Conservation (phyloP, 2,888 invertebrate species). For the Chalcosyrphus nemorum region DNA sequence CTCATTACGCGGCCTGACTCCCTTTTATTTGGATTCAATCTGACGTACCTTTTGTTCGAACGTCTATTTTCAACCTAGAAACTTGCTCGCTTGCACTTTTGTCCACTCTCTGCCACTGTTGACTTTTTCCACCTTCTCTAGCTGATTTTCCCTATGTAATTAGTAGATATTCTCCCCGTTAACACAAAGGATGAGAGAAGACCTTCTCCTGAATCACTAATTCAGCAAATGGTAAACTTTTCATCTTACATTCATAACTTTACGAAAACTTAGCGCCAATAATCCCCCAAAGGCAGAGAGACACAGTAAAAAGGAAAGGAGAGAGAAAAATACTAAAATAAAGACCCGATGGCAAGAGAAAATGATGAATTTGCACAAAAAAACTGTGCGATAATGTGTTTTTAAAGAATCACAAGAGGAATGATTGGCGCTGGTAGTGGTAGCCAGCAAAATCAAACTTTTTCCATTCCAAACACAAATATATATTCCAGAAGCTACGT, state of each 20-base stretch:
- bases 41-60: too few relatives aligned
- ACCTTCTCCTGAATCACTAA: conserved; percentile 40
- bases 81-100: background rate
- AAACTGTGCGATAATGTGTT: conserved; percentile 43
- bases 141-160: conserved; percentile 20
- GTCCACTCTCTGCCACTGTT: background rate
- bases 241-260: conserved; percentile 44
- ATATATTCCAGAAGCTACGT: background rate
- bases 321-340: background rate
- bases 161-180: conserved; percentile 2
- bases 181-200: background rate
- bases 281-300: conserved; percentile 23
- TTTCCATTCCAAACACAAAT: conserved; percentile 20
- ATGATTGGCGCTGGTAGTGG: conserved; percentile 21
- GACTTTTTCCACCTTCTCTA: conserved; percentile 20
- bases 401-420: conserved; percentile 60
- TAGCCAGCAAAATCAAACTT: background rate
- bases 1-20: too few relatives aligned
- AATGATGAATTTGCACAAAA: conserved; percentile 53
- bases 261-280: conserved; percentile 33
- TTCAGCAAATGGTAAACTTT: conserved; percentile 52
- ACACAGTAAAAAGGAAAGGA: background rate
- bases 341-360: background rate
- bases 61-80: too few relatives aligned
- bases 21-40: too few relatives aligned